These are phyloP conservation scores for Trichogramma dendrolimi DNA, from an alignment of 2,888 invertebrate species.

Conservation along the genomic window DNA sequence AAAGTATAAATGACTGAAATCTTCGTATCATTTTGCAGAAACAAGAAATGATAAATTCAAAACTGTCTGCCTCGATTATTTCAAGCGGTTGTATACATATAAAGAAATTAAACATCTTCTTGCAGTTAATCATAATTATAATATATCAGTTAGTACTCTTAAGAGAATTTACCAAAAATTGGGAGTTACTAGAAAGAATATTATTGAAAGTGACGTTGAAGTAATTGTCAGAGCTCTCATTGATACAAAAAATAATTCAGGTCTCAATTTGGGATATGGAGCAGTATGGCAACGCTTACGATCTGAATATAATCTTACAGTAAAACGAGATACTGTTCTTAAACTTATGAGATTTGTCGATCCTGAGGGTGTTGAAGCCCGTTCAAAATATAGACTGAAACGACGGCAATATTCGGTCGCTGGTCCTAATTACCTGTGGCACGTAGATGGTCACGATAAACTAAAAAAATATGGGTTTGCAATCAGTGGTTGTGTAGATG, in stretches of 20 bases:
- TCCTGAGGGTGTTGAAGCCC: constrained; percentile 4
- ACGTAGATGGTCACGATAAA: constrained; percentile 10
- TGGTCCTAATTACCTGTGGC: constrained; percentile 13
- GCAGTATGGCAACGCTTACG: not conserved
- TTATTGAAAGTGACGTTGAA: not conserved
- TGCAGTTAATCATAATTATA: too few relatives aligned
- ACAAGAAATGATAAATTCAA: too few relatives aligned
- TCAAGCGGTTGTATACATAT: too few relatives aligned
- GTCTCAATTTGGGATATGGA: constrained; percentile 4
- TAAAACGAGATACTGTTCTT: not conserved
- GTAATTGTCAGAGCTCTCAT: not conserved
- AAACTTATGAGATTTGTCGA: not conserved
- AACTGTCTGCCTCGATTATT: too few relatives aligned
- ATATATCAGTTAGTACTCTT: too few relatives aligned
- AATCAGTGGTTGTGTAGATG: constrained; percentile 10
- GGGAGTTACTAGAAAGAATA: not conserved
- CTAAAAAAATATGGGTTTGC: constrained; percentile 10
- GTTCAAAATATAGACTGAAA: not conserved
- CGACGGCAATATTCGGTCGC: not conserved
- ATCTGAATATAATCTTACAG: not conserved
- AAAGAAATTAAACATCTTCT: too few relatives aligned
- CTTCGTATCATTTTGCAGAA: too few relatives aligned
- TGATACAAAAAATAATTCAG: not conserved
- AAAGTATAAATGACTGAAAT: too few relatives aligned
- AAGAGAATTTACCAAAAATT: not conserved